These are phyloP conservation scores for Morpho deidamia DNA, from an alignment of 2,888 invertebrate species.

Conservation along the genomic window DNA sequence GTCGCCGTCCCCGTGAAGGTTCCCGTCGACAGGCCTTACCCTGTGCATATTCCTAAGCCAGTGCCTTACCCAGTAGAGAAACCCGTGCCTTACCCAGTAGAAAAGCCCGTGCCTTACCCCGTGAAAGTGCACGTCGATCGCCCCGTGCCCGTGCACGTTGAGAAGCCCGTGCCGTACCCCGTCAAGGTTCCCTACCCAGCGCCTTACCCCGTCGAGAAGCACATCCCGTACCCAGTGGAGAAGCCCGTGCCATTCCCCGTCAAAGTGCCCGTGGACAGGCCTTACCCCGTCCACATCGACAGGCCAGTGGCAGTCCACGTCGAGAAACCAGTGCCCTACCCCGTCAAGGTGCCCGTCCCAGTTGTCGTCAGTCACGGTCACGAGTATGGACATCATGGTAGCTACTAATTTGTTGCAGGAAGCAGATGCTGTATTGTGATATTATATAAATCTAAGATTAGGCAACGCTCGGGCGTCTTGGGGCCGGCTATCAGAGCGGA, in stretches of 20 bases:
- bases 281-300: slow-evolving; percentile 80
- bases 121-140: slow-evolving; percentile 83
- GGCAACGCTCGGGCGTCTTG: slow-evolving; percentile 56
- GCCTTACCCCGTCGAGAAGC: slow-evolving; percentile 84
- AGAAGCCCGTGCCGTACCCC: slow-evolving; percentile 81
- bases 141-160: slow-evolving; percentile 76
- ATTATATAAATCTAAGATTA: slow-evolving; percentile 69
- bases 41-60: slow-evolving; percentile 75
- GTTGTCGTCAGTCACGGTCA: slow-evolving; percentile 72
- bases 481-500: slow-evolving; percentile 44
- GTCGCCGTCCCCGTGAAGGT: slow-evolving; percentile 81
- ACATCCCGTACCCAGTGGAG: slow-evolving; percentile 81
- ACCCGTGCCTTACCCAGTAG: slow-evolving; percentile 81
- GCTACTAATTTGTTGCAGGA: slow-evolving; percentile 76
- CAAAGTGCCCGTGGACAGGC: slow-evolving; percentile 63
- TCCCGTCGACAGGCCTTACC: slow-evolving; percentile 69
- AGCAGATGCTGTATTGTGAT: slow-evolving; percentile 75
- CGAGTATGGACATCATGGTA: slow-evolving; percentile 72
- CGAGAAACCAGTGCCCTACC: slow-evolving; percentile 82
- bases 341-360: slow-evolving; percentile 79
- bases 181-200: slow-evolving; percentile 84
- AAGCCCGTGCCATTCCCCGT: slow-evolving; percentile 73
- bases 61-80: slow-evolving; percentile 83
- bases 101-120: slow-evolving; percentile 73
- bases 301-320: slow-evolving; percentile 83